Base-by-base conservation (phyloP, 2,113 vertebrate species). In the Callionymus lyra region DNA sequence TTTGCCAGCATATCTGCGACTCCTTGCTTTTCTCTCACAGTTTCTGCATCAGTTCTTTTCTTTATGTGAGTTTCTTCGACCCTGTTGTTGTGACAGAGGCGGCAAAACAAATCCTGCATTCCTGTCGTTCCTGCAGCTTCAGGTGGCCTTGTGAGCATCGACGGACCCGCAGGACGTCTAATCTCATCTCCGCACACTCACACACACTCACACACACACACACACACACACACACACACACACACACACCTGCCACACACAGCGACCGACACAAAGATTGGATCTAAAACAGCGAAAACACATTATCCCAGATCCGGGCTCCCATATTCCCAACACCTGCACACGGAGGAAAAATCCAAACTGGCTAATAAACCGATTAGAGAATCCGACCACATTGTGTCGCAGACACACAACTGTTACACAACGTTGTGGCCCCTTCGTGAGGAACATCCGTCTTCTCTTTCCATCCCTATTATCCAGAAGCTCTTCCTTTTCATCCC, bases 151-250 rank as follows among this genome's bases (percentile, higher is more conserved):
- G 31, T 50, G 47, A 49, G 65, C 46, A 64, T 18, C 49, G 27
- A 47, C 45, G 5, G 34, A 58, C 14, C 55, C 49, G 57, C 44
- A 54, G 64, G 55, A 60, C 31, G 59, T 48, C 68, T 76, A 62
- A 79, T 81, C 72, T 78, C 59, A 72, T 77, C 70, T 62, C 44
- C 45, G 43, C 47, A 50, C 58, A 44, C 44, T 36, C 40, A 55
- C 34, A 44, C 56, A 35, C 37, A 38, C 49, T 38, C 38, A 38
- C 53, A 51, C 38, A 31, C 50, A 60, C 16, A 49, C 16, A 21
- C 35, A 38, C 32, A 16, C 27, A 33, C 27, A 31, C 13, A 11
- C 15, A 18, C 32, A 33, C 38, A 40, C 34, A 44, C 53, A 52
- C 44, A 54, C 50, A 19, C 16, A 35, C 42, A 18, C 35, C 16